phyloP scores from a whole-genome alignment of 2,113 vertebrate genomes.

The Hypanus sabinus region DNA sequence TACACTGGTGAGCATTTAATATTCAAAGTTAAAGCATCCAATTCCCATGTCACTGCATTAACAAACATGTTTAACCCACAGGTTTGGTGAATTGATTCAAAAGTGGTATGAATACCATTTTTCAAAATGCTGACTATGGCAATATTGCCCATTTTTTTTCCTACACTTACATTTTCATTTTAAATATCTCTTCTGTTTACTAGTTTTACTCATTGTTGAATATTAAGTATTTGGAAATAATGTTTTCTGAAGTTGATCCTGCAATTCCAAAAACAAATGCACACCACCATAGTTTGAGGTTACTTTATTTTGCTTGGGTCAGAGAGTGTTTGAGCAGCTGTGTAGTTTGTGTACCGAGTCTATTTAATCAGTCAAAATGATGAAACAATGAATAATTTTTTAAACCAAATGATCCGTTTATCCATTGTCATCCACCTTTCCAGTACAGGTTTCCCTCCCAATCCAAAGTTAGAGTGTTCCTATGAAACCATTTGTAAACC shows the following conservation, averaged over 20 bases:
- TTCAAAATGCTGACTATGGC: background rate
- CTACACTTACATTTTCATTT: too few relatives aligned
- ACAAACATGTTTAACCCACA: background rate
- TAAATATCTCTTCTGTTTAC: background rate
- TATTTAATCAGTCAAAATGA: background rate
- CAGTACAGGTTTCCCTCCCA: too few relatives aligned
- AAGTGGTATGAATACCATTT: background rate
- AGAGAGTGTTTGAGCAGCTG: slow-evolving; percentile 1
- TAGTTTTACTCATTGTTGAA: background rate
- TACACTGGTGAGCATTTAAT: background rate
- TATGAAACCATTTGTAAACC: too few relatives aligned
- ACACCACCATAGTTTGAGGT: background rate
- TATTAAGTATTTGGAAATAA: background rate
- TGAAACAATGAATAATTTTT: background rate
- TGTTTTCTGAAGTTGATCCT: background rate
- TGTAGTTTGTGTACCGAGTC: background rate
- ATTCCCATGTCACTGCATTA: background rate
- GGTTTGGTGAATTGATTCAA: too few relatives aligned
- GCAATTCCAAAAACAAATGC: background rate
- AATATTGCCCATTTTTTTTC: too few relatives aligned
- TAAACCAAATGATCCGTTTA: background rate
- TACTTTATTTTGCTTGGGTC: background rate
- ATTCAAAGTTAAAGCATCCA: background rate
- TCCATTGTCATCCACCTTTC: too few relatives aligned
- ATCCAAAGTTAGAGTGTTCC: too few relatives aligned